Evolutionary conservation across 1,140 invertebrate genomes (phyloP).

Genomic region (Ceratitis capitata): DNA sequence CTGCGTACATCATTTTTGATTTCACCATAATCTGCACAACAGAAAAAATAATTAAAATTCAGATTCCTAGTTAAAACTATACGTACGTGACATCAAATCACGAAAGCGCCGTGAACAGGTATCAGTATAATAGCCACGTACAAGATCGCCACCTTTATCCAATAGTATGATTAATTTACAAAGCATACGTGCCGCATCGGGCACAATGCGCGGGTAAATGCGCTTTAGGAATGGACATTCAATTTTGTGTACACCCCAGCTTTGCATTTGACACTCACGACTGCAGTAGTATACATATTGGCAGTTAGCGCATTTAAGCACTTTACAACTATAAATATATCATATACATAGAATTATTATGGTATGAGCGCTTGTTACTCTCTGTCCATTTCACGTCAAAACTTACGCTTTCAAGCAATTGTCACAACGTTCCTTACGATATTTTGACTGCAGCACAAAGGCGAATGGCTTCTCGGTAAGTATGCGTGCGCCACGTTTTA

Average conservation of each 20-base stretch:
- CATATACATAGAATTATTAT: too few relatives aligned
- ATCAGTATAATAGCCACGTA: constrained; percentile 74
- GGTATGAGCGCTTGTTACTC: not conserved
- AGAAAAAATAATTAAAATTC: not conserved
- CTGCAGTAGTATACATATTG: constrained; percentile 84
- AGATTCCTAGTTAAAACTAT: not conserved
- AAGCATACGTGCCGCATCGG: constrained; percentile 79
- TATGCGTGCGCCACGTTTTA: constrained; percentile 66
- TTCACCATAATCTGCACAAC: constrained; percentile 75
- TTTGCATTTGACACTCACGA: constrained; percentile 76
- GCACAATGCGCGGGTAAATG: constrained; percentile 73
- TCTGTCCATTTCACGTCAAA: not conserved
- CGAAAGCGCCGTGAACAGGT: constrained; percentile 79
- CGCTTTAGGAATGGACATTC: constrained; percentile 80
- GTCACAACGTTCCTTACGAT: constrained; percentile 70
- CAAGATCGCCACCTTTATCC: constrained; percentile 72
- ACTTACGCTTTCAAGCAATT: constrained; percentile 72
- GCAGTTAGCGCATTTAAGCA: constrained; percentile 81
- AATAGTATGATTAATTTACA: constrained; percentile 78
- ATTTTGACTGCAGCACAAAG: constrained; percentile 70
- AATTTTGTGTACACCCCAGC: constrained; percentile 80
- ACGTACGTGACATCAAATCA: constrained; percentile 87
- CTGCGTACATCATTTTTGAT: constrained; percentile 76
- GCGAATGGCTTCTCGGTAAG: constrained; percentile 72
- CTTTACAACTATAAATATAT: constrained; percentile 69